Evolutionary conservation across 30 jellyfish, hydroid and myxozoan species (phyloP).

Genomic region (Pseudorhiza aurosa): DNA sequence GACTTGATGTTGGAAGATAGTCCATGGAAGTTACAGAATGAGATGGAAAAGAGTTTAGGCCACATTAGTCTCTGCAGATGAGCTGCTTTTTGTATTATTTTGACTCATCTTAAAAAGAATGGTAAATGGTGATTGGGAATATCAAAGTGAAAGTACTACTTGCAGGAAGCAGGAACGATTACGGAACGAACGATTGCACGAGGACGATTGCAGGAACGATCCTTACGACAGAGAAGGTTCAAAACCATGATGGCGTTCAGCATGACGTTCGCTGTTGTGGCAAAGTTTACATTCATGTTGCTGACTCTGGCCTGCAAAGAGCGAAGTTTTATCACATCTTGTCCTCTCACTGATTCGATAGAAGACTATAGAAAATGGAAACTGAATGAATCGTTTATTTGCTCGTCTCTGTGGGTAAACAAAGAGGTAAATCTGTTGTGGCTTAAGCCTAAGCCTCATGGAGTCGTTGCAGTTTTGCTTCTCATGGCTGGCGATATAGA

Average conservation of each 20-base stretch:
- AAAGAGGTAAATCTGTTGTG: conserved; percentile 29
- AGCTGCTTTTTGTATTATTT: too few species aligned
- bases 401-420: conserved; percentile 38
- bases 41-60: too few species aligned
- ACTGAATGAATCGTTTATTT: conserved; percentile 25
- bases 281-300: conserved; percentile 12
- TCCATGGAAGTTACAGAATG: too few species aligned
- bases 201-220: too few species aligned
- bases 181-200: too few species aligned
- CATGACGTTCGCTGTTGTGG: conserved; percentile 30
- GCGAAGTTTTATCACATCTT: conserved; percentile 36
- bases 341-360: conserved; percentile 27
- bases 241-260: conserved; percentile 47
- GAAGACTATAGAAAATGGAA: conserved; percentile 36
- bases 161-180: too few species aligned
- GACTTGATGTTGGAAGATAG: too few species aligned
- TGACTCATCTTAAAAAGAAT: too few species aligned
- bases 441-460: conserved; percentile 30
- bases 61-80: too few species aligned
- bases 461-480: conserved; percentile 26
- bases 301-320: conserved; percentile 40
- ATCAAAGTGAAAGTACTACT: too few species aligned
- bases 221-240: too few species aligned
- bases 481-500: conserved; percentile 21
- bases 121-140: too few species aligned